These are phyloP conservation scores for Drosophila baimaii DNA, from an alignment of 1,140 invertebrate genomes.

Conservation along the genomic window DNA sequence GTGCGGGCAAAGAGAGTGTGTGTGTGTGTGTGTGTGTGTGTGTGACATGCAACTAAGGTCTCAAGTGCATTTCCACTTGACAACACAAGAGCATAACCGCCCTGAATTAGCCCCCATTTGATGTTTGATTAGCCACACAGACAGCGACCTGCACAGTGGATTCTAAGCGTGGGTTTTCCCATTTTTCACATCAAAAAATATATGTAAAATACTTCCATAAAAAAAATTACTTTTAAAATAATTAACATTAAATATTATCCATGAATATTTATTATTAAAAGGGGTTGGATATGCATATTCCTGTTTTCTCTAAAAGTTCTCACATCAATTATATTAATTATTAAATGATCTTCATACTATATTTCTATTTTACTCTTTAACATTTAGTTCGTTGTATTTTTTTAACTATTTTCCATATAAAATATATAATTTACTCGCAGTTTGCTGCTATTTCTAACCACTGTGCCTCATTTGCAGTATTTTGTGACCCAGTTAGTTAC, in stretches of 20 bases:
- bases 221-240: too few relatives aligned
- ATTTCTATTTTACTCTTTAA: too few relatives aligned
- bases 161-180: background rate
- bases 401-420: too few relatives aligned
- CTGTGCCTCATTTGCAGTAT: conserved; percentile 61
- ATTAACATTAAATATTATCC: background rate
- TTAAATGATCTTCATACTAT: too few relatives aligned
- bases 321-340: too few relatives aligned
- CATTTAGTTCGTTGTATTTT: background rate
- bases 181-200: too few relatives aligned
- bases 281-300: background rate
- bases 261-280: background rate
- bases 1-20: background rate
- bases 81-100: conserved; percentile 50
- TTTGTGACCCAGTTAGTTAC: conserved; percentile 70
- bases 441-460: conserved; percentile 5
- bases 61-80: conserved; percentile 47
- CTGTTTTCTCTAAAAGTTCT: background rate
- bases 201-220: too few relatives aligned
- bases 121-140: conserved; percentile 46
- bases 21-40: conserved; percentile 17
- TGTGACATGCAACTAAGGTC: conserved; percentile 49
- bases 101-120: conserved; percentile 34
- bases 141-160: conserved; percentile 5
- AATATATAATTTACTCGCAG: background rate